Base-by-base conservation (phyloP, 2,797 vertebrate genomes). In the Oreortyx pictus region DNA sequence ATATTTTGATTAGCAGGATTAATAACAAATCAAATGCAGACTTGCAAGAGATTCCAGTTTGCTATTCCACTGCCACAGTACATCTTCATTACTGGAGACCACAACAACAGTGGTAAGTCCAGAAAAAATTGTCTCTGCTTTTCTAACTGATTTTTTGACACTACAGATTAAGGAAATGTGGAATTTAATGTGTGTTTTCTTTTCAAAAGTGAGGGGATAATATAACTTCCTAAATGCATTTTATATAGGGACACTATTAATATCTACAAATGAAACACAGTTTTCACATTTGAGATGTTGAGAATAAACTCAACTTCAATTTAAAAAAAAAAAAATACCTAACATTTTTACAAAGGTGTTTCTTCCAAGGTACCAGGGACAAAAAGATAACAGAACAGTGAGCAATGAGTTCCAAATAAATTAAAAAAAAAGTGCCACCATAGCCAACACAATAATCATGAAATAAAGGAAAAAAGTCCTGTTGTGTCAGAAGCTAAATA, bases 1-100 rank as follows among this genome's bases (percentile, higher is more conserved):
- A 76, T 6, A 74, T 52, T 71, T 92, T 64, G 37, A 75, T 89
- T 95, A 93, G 74, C 37, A 59, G n/a, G 72, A 93, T 82, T 94
- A 76, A 73, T 66, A 80, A 80, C 59, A 71, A 87, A 89, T 86
- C 60, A 95, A 95, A 90, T 24, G 47, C n/a, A 65, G 66, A 80
- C 54, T 47, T 47, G 27, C 24, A 78, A 52, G 50, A 81, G 78
- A 92, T 92, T 59, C 62, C 75, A 87, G 59, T 24, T 91, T 86
- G 68, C 73, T 82, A 50, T 50, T 57, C 25, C 22, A 50, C 47
- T 66, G 24, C 17, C n/a, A 72, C 5, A 73, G 50, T 1, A 62
- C 11, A 18, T 24, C 31, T 41, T 67, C 44, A 68, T 37, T 37
- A 67, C 3, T 15, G 27, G 35, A 62, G 31, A 74, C 33, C 25